Conservation (phyloP, 2,113 vertebrate species). For the Heterotilapia buettikoferi region DNA sequence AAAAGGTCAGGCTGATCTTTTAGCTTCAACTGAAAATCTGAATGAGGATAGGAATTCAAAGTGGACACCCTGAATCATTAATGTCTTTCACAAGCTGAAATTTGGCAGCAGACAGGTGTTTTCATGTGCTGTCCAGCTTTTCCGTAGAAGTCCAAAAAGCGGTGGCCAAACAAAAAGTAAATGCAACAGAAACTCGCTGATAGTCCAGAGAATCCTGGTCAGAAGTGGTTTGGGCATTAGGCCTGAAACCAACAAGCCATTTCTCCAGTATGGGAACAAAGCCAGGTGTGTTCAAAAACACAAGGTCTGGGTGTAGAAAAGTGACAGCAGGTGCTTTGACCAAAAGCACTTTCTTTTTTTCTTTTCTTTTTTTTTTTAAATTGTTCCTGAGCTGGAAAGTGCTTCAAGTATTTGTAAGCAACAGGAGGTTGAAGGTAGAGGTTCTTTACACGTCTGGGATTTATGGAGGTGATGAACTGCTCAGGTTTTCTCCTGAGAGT, state of each 20-base stretch:
- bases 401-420: not conserved
- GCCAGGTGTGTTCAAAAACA: not conserved
- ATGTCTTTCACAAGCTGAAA: not conserved
- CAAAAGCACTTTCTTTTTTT: not conserved
- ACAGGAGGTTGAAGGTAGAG: not conserved
- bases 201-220: not conserved
- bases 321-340: not conserved
- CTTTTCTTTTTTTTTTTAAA: fast-evolving
- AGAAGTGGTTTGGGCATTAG: not conserved
- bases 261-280: not conserved
- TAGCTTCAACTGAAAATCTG: not conserved
- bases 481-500: not conserved
- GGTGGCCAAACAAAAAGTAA: not conserved
- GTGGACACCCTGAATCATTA: not conserved
- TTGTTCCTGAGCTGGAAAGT: not conserved
- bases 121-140: not conserved
- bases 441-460: not conserved
- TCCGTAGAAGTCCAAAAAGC: not conserved
- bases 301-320: not conserved
- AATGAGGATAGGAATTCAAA: not conserved
- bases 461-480: not conserved
- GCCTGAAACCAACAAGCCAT: not conserved
- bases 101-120: not conserved
- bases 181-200: not conserved
- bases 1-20: not conserved